Evolutionary conservation across 2,797 vertebrate species (phyloP), one percentile per base, ranked within the genome.

Genomic region (Cercopithecus petaurista): DNA sequence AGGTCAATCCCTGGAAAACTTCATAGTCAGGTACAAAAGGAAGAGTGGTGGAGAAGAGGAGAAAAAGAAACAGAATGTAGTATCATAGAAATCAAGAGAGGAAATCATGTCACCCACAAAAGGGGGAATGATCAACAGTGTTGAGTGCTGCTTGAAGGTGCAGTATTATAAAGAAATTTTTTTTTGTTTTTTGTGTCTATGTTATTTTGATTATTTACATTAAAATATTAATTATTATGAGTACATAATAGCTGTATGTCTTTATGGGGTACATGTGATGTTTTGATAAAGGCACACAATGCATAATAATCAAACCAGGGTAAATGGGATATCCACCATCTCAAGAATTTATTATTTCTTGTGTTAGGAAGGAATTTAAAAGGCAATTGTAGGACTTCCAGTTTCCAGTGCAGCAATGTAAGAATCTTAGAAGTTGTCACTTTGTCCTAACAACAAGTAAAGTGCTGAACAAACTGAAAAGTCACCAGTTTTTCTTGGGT

Each of bases 401-500:
- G 24, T 86, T 90, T 93, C 64, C 13, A 55, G 14, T 70, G 24
- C 19, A 77, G 24, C 17, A 55, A n/a, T 13, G 12, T 59, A 83
- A 73, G 50, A 64, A 82, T 83, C 59, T 82, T 82, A 61, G 15
- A 95, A 82, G 43, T 87, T 19, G 46, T 15, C 19, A 21, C 41
- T 73, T 41, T 90, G 21, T 82, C 48, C 50, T 87, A 90, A 52
- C 12, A 90, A 43, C 24, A 89, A 95, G 55, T 80, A 67, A 85
- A 95, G 89, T 67, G 22, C 17, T 75, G 73, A 67, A 64, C 5
- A 89, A 89, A 89, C 28, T 67, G 41, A 95, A 93, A 95, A 89
- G 85, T 73, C 21, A 61, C 10, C 52, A 92, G 11, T 2, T 28
- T 84, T 88, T 92, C 52, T 75, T 80, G 61, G 36, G 36, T 89